These are phyloP conservation scores for Cyclophora punctaria DNA, from an alignment of 2,888 invertebrate genomes.

Conservation along the genomic window DNA sequence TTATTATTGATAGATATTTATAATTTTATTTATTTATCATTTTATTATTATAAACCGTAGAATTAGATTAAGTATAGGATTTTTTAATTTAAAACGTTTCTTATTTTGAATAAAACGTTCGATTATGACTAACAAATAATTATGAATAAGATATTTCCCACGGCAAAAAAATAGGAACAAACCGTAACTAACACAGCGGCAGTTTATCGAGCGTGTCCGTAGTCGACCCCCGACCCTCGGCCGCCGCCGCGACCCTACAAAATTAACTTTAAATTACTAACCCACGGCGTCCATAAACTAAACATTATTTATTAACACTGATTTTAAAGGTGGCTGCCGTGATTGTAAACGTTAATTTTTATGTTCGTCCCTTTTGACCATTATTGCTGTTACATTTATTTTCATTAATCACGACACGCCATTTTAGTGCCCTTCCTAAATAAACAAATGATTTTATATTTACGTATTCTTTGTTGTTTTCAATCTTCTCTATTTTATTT, in stretches of 20 bases:
- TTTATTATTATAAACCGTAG: too few species aligned
- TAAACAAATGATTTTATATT: too few species aligned
- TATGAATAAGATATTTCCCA: not conserved
- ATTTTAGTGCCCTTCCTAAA: constrained; percentile 8
- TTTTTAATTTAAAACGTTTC: too few species aligned
- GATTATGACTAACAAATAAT: too few species aligned
- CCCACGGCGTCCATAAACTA: constrained; percentile 46
- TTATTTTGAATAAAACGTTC: too few species aligned
- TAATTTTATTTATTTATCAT: too few species aligned
- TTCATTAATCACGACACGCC: constrained; percentile 11
- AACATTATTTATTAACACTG: constrained; percentile 46
- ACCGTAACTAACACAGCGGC: constrained; percentile 15
- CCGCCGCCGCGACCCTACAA: constrained; percentile 16
- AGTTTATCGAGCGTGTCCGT: constrained; percentile 18
- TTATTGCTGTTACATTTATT: constrained; percentile 9
- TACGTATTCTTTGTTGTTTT: too few species aligned
- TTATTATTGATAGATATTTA: too few species aligned
- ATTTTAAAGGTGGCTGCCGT: constrained; percentile 34
- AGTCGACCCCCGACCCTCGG: constrained; percentile 14
- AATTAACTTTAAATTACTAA: constrained; percentile 47
- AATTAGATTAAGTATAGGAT: too few species aligned
- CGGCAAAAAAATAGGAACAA: constrained; percentile 3
- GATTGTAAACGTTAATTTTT: constrained; percentile 17
- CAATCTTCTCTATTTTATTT: too few species aligned
- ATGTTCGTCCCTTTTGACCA: constrained; percentile 10